Percentiles rank a stretch among this genome's conserved stretches.
Conservation (phyloP, 2,797 vertebrate species). For the Natrix natrix region DNA sequence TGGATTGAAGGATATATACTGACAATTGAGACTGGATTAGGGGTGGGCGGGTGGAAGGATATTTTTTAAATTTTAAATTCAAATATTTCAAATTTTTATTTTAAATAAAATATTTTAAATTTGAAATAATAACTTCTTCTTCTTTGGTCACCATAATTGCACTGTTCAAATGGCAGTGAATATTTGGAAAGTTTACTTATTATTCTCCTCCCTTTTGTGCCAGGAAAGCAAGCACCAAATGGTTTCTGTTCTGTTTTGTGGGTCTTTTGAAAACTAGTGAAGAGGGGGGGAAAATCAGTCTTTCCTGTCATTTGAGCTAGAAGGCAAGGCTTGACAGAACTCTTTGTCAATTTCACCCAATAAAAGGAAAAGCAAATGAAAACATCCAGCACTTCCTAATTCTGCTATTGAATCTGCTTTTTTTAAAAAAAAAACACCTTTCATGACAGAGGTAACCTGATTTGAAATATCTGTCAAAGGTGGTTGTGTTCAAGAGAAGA, state of each 20-base stretch:
- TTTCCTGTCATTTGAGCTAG: not conserved
- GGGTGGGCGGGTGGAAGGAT: fast-evolving
- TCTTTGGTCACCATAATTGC: not conserved
- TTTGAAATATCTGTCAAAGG: not conserved
- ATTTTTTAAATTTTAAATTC: not conserved
- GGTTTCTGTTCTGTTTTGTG: not conserved
- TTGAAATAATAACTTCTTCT: not conserved
- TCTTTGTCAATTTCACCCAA: not conserved
- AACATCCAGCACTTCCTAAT: not conserved
- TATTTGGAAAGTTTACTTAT: not conserved
- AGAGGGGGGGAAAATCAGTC: not conserved
- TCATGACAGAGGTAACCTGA: not conserved
- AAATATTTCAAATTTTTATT: not conserved
- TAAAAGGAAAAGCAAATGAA: not conserved
- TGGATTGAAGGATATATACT: not conserved
- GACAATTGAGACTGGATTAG: too few relatives aligned
- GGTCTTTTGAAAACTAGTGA: not conserved
- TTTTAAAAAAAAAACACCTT: not conserved
- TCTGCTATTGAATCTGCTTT: not conserved
- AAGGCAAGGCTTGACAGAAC: not conserved
- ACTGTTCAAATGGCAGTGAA: not conserved
- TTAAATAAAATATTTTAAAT: not conserved
- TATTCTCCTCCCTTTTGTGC: not conserved
- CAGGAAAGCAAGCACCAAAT: not conserved
- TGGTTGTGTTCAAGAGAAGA: not conserved